Conservation (phyloP, 2,797 vertebrate genomes). For the Microchirus variegatus region DNA sequence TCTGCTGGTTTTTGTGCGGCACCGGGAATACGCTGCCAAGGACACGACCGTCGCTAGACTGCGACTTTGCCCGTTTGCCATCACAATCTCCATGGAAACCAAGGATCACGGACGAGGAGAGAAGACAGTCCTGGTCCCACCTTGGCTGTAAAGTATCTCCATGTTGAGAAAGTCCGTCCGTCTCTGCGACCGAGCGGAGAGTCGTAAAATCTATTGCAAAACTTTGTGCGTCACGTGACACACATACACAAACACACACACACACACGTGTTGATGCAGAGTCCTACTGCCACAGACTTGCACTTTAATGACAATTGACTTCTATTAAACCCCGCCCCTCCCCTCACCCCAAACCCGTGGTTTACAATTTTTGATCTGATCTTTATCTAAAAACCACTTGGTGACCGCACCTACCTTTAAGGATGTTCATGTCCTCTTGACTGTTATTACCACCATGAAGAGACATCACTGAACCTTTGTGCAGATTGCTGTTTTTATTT, state of each 20-base stretch:
- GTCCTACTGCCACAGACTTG: conserved; percentile 87
- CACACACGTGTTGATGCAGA: conserved; percentile 71
- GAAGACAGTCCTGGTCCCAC: conserved; percentile 47
- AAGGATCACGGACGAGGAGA: conserved; percentile 48
- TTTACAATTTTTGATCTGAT: conserved; percentile 84
- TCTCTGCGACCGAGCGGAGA: conserved; percentile 48
- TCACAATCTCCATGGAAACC: conserved; percentile 78
- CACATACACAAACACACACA: conserved; percentile 50
- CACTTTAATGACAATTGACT: conserved; percentile 86
- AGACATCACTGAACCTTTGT: conserved; percentile 78
- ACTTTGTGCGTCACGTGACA: conserved; percentile 68
- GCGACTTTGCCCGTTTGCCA: conserved; percentile 71
- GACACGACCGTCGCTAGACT: conserved; percentile 52
- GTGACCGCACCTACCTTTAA: conserved; percentile 89
- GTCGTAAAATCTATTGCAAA: conserved; percentile 78
- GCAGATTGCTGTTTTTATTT: conserved; percentile 75
- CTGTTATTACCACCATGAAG: conserved; percentile 76
- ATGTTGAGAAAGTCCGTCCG: conserved; percentile 34
- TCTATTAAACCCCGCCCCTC: conserved; percentile 78
- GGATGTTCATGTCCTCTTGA: conserved; percentile 83
- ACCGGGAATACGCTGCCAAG: conserved; percentile 66
- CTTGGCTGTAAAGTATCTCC: conserved; percentile 51
- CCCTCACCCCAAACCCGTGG: conserved; percentile 77
- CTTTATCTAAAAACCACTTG: conserved; percentile 80
- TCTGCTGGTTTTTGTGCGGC: conserved; percentile 58